Evolutionary conservation across 2,888 invertebrate species (phyloP), one percentile per base, ranked within the genome.

Genomic region (Cantharis rustica): DNA sequence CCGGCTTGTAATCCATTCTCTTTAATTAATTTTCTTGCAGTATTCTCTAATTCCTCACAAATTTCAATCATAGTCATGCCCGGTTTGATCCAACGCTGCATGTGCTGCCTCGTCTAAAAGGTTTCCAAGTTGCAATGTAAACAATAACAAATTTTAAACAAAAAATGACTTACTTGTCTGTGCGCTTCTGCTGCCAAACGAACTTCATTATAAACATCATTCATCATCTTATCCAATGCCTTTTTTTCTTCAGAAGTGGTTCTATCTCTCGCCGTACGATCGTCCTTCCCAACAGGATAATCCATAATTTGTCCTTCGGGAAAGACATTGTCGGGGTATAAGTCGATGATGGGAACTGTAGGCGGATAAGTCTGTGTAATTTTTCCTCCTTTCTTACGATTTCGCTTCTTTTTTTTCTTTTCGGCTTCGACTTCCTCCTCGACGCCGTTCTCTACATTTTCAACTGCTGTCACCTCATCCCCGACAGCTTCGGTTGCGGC

Each of bases 1-100:
- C 96, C 99, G 1, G 99, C 97, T 83, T 98, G 95, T 9, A 99
- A 90, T 0, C 98, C 98, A 85, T 98, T 95, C 88, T 99, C 99
- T 17, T 94, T 95, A 82, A 99, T 99, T 78, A 99, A 89, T 84
- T 93, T 94, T 26, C 99, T 92, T 3, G 98, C 96, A 5, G 96
- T 97, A 16, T 93, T 93, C 88, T 99, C 99, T 73, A 99, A 89
- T 85, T 98, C 97, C 87, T 99, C 98, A 87, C 98, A 98, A 82
- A 99, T 99, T 88, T 99, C 93, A 84, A 98, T 98, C 98, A 99
- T 99, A 0, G 95, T 96, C 98, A 99, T 98, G 73, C 99, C 99
- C 0, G 99, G 98, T 88, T 98, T 98, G 64, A 99, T 96, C 93
- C 95, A 98, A 74, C 94, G 93, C 86, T 95, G 95, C 87, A 99